Evolutionary conservation across 2,113 vertebrate species (phyloP).

Genomic region (Leiothrix lutea): DNA sequence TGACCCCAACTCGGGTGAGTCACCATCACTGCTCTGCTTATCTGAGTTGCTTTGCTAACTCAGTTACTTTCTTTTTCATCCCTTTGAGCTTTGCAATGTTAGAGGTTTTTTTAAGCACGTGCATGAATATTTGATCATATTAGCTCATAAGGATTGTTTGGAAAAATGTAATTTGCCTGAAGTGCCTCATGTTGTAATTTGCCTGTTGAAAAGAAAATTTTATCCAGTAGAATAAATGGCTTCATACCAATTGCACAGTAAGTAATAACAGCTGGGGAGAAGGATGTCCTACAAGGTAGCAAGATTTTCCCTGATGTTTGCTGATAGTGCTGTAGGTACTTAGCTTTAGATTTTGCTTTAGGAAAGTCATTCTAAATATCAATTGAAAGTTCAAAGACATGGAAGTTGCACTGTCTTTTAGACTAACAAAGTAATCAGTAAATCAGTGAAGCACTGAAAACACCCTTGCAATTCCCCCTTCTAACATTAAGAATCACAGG

Average conservation of each 20-base stretch:
- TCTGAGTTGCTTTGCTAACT: neutral
- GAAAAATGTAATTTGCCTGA: neutral
- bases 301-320: neutral
- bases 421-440: neutral
- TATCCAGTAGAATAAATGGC: neutral
- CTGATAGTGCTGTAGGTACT: neutral
- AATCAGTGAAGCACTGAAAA: neutral
- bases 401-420: neutral
- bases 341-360: neutral
- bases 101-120: neutral
- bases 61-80: neutral
- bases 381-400: neutral
- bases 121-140: neutral
- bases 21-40: neutral
- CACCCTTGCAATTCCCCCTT: neutral
- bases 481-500: neutral
- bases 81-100: neutral
- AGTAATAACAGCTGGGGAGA: neutral
- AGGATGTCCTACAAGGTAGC: neutral
- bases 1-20: constrained; percentile 98
- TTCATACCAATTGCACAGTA: neutral
- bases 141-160: neutral
- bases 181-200: neutral
- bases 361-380: neutral
- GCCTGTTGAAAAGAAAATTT: neutral